Conservation (phyloP, 1,140 invertebrate species). For the Drosophila pachea region DNA sequence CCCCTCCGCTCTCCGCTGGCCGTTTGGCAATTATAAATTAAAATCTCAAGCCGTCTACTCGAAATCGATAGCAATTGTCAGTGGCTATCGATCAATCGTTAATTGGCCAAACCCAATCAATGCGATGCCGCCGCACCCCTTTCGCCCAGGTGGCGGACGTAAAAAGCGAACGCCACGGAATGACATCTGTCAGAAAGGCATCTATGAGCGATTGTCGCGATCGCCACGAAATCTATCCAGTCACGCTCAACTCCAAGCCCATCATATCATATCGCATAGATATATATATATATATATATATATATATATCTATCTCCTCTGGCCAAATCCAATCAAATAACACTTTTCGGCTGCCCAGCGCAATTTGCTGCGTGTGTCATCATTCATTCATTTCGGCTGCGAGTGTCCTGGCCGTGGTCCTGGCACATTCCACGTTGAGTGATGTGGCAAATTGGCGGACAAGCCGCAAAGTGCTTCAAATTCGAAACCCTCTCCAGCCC, state of each 20-base stretch:
- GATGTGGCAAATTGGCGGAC: conserved; percentile 68
- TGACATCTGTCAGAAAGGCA: conserved; percentile 64
- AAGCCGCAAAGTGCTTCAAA: conserved; percentile 56
- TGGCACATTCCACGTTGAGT: conserved; percentile 54
- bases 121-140: conserved; percentile 9
- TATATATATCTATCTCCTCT: conserved; percentile 2
- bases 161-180: conserved; percentile 6
- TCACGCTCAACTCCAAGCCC: conserved; percentile 36
- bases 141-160: conserved; percentile 29
- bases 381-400: conserved; percentile 46
- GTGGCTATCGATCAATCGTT: conserved; percentile 61
- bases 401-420: conserved; percentile 19
- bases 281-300: background rate
- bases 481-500: conserved; percentile 2
- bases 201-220: conserved; percentile 62
- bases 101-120: conserved; percentile 48
- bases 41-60: conserved; percentile 60
- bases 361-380: conserved; percentile 71
- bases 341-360: conserved; percentile 30
- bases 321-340: conserved; percentile 36
- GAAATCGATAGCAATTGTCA: conserved; percentile 68
- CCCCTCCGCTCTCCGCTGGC: conserved; percentile 14
- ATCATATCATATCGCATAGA: conserved; percentile 2
- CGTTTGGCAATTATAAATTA: conserved; percentile 73
- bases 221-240: conserved; percentile 42